phyloP scores from a whole-genome alignment of 2,113 vertebrate species.

The Pelodiscus sinensis region DNA sequence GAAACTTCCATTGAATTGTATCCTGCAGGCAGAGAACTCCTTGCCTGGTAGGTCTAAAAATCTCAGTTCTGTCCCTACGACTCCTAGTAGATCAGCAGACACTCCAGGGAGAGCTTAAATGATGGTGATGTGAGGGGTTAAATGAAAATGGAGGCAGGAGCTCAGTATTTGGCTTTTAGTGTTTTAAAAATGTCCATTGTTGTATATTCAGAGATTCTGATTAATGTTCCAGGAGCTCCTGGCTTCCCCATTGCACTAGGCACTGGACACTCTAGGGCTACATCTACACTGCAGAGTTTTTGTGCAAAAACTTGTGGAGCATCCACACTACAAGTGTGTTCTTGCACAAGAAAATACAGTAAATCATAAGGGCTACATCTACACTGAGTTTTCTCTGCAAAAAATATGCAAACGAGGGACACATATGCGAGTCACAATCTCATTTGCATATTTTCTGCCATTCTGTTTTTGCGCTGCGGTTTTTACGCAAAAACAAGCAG shows the following conservation, averaged over 20 bases:
- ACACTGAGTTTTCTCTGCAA: too few relatives aligned
- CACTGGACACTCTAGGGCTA: neutral
- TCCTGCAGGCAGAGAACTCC: neutral
- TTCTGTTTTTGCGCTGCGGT: too few relatives aligned
- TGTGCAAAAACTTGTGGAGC: too few relatives aligned
- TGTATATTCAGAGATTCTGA: neutral
- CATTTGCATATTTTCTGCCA: too few relatives aligned
- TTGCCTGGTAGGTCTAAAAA: neutral
- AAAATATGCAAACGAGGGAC: too few relatives aligned
- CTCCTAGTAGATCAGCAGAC: neutral
- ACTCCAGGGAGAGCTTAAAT: neutral
- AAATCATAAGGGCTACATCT: too few relatives aligned
- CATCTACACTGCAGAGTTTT: too few relatives aligned
- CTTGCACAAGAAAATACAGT: too few relatives aligned
- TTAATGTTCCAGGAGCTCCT: neutral
- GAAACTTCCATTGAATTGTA: neutral
- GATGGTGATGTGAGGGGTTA: neutral
- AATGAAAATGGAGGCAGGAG: neutral
- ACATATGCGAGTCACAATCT: too few relatives aligned
- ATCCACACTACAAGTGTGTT: too few relatives aligned
- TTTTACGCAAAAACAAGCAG: too few relatives aligned
- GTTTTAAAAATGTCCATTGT: neutral
- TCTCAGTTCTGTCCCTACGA: neutral
- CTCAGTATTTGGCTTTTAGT: neutral
- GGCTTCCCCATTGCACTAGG: neutral